These are phyloP conservation scores for Episyrphus balteatus DNA, from an alignment of 1,140 invertebrate genomes.

Conservation along the genomic window DNA sequence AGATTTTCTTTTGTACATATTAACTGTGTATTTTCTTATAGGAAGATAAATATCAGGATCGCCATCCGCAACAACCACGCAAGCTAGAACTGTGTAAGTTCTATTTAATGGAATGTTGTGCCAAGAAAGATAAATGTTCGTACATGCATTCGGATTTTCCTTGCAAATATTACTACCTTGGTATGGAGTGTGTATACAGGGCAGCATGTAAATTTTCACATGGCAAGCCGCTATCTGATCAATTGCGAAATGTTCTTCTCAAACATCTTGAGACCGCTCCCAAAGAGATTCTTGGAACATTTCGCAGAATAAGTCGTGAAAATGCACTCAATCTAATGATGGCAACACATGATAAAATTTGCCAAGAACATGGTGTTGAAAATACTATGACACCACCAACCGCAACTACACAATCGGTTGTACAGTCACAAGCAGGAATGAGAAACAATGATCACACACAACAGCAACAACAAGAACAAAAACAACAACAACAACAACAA, in stretches of 20 bases:
- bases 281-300: constrained; percentile 80
- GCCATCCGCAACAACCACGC: constrained; percentile 71
- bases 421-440: constrained; percentile 9
- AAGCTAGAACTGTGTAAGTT: constrained; percentile 96
- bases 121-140: constrained; percentile 87
- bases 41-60: constrained; percentile 67
- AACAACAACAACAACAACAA: constrained; percentile 5
- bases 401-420: constrained; percentile 6
- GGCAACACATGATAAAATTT: constrained; percentile 52
- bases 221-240: constrained; percentile 65
- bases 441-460: constrained; percentile 2
- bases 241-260: constrained; percentile 53
- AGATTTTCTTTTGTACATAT: too few species aligned
- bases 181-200: constrained; percentile 70
- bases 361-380: constrained; percentile 40
- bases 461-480: constrained; percentile 1
- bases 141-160: constrained; percentile 97
- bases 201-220: constrained; percentile 89
- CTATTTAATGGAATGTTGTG: constrained; percentile 90
- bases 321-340: constrained; percentile 60
- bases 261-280: constrained; percentile 84
- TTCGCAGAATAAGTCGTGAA: constrained; percentile 66
- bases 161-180: constrained; percentile 94
- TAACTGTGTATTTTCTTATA: not conserved
- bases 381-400: constrained; percentile 12